Percentiles rank a stretch among this genome's conserved stretches.
Conservation (phyloP, 2,888 invertebrate genomes). For the Achlya flavicornis region DNA sequence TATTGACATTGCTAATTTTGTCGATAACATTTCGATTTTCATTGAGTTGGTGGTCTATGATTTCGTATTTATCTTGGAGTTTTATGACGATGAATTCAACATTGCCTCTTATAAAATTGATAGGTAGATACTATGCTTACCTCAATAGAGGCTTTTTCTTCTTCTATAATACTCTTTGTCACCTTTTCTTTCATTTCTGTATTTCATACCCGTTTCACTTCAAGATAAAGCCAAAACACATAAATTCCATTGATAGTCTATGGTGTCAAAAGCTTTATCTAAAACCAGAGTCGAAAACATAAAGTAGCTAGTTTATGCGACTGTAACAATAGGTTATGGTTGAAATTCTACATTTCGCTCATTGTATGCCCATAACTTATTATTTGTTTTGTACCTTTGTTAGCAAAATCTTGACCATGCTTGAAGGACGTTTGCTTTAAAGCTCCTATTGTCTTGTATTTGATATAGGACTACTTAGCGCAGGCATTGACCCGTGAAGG, state of each 20-base stretch:
- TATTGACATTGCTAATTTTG: background rate
- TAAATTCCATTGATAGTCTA: background rate
- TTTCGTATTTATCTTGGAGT: background rate
- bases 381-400: background rate
- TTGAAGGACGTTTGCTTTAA: background rate
- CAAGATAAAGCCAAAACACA: constrained; percentile 1
- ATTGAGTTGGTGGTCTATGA: background rate
- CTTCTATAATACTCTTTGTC: background rate
- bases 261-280: background rate
- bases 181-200: background rate
- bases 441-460: background rate
- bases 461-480: background rate
- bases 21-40: background rate
- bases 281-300: background rate
- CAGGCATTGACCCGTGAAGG: constrained; percentile 2
- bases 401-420: background rate
- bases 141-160: background rate
- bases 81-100: background rate
- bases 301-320: constrained; percentile 4
- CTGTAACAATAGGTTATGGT: background rate
- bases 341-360: background rate
- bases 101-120: no score
- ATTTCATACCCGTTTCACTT: background rate
- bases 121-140: no score
- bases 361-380: background rate